Evolutionary conservation across 2,888 invertebrate species (phyloP).

Genomic region (Lithophane leautieri): DNA sequence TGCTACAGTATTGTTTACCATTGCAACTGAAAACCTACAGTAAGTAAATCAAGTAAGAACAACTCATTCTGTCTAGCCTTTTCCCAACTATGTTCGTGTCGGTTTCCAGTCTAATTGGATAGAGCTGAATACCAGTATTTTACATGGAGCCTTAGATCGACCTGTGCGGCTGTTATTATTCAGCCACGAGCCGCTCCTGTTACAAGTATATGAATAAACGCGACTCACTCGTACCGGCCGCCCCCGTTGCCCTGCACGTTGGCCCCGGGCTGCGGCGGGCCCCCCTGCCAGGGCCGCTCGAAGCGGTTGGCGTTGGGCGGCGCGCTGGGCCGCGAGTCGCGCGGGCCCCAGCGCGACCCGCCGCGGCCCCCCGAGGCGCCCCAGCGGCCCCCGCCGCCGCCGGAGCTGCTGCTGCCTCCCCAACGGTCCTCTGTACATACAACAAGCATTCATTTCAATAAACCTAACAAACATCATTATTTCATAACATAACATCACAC

Average conservation of each 20-base stretch:
- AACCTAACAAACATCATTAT: not conserved
- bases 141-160: too few relatives aligned
- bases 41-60: too few relatives aligned
- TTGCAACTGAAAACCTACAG: too few relatives aligned
- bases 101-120: too few relatives aligned
- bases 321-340: constrained; percentile 60
- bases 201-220: too few relatives aligned
- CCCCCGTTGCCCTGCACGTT: not conserved
- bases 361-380: constrained; percentile 72
- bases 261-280: constrained; percentile 43
- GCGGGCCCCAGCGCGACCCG: constrained; percentile 72
- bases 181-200: too few relatives aligned
- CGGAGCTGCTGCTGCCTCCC: constrained; percentile 75
- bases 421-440: constrained; percentile 78
- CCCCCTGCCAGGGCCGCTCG: constrained; percentile 68
- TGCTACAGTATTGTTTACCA: too few relatives aligned
- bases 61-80: too few relatives aligned
- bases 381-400: constrained; percentile 72
- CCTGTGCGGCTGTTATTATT: too few relatives aligned
- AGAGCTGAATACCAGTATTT: too few relatives aligned
- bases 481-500: not conserved
- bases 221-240: constrained; percentile 46
- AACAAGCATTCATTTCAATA: not conserved
- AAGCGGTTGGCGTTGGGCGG: constrained; percentile 65
- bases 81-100: too few relatives aligned